Percentiles rank a stretch among this genome's conserved stretches.
Evolutionary conservation across 2,888 invertebrate genomes (phyloP).

Genomic region (Sympetrum striolatum): DNA sequence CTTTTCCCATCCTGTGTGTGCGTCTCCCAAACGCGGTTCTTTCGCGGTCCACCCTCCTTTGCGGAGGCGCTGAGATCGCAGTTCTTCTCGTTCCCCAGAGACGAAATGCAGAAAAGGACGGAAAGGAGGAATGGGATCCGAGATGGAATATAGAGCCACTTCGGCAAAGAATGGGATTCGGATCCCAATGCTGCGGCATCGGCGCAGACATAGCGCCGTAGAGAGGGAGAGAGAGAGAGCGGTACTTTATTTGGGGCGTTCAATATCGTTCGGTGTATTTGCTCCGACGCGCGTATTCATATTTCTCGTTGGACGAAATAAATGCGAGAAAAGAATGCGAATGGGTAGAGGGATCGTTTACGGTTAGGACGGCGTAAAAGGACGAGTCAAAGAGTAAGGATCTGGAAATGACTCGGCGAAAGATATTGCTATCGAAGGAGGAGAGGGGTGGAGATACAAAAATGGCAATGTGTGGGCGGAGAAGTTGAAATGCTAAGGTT

Average conservation of each 20-base stretch:
- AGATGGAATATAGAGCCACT: not conserved
- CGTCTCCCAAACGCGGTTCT: constrained; percentile 7
- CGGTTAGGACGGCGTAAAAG: not conserved
- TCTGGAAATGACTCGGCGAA: not conserved
- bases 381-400: not conserved
- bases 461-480: not conserved
- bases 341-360: not conserved
- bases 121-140: not conserved
- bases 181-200: not conserved
- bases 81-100: not conserved
- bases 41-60: not conserved
- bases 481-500: not conserved
- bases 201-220: too few relatives aligned
- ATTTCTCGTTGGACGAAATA: constrained; percentile 7
- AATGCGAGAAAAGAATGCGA: not conserved
- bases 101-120: not conserved
- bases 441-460: not conserved
- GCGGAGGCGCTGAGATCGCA: constrained; percentile 7
- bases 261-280: constrained; percentile 40
- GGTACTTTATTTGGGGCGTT: constrained; percentile 22
- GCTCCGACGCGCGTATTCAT: constrained; percentile 33
- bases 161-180: not conserved
- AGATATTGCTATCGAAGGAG: not conserved
- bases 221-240: not conserved
- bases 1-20: not conserved